phyloP scores from a whole-genome alignment of 2,888 invertebrate species.

The Boloria selene region DNA sequence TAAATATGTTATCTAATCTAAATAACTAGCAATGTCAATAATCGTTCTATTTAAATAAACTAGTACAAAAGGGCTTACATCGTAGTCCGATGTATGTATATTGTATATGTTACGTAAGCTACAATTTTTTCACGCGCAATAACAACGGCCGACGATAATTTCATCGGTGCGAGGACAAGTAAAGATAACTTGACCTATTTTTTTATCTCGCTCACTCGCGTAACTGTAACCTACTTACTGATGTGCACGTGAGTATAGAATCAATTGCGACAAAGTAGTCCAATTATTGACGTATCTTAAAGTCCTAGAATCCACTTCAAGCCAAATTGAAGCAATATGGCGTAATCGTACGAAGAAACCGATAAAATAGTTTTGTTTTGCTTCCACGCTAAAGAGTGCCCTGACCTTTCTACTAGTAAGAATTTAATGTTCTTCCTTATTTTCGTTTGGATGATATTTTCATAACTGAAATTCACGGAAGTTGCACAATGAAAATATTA shows the following conservation, averaged over 20 bases:
- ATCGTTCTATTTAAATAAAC: constrained; percentile 13
- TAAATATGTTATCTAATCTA: neutral
- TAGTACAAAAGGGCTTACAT: constrained; percentile 9
- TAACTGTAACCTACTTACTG: constrained; percentile 75
- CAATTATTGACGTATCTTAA: constrained; percentile 48
- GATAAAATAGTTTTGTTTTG: neutral
- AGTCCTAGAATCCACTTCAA: constrained; percentile 46
- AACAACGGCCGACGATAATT: constrained; percentile 67
- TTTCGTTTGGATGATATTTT: neutral
- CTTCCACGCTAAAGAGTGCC: too few species aligned
- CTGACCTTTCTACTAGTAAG: neutral
- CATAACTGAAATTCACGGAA: constrained; percentile 10
- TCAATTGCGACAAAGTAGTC: constrained; percentile 61
- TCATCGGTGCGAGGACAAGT: constrained; percentile 76
- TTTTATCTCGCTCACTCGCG: constrained; percentile 74
- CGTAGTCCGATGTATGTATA: constrained; percentile 34
- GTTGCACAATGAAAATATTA: constrained; percentile 30
- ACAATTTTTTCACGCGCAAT: constrained; percentile 70
- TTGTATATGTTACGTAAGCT: constrained; percentile 59
- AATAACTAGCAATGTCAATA: neutral
- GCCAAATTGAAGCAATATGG: neutral
- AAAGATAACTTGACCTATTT: constrained; percentile 82
- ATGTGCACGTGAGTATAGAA: constrained; percentile 59
- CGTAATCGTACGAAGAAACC: neutral
- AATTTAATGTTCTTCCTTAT: constrained; percentile 2